Evolutionary conservation across 2,797 vertebrate species (phyloP).

Genomic region (Crenichthys baileyi): DNA sequence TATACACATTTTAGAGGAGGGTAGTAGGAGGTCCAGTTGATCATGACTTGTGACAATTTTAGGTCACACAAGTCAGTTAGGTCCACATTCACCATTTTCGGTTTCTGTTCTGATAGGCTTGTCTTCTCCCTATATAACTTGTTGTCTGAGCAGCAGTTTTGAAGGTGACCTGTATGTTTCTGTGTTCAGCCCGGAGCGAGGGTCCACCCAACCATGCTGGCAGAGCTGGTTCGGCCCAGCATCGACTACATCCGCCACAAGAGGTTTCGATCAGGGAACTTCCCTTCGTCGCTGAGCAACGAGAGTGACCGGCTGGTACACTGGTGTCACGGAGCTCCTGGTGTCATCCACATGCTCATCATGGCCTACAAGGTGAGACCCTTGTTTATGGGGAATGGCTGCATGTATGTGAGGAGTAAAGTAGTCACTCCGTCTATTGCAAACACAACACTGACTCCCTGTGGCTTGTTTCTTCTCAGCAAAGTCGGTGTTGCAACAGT

Average conservation of each 20-base stretch:
- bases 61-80: background rate
- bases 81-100: background rate
- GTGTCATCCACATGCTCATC: conserved; percentile 91
- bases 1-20: background rate
- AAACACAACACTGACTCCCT: conserved; percentile 26
- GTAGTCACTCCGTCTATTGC: background rate
- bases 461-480: background rate
- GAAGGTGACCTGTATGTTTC: background rate
- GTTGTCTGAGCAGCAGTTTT: background rate
- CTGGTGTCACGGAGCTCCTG: conserved; percentile 96
- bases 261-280: conserved; percentile 94
- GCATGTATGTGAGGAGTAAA: too few species aligned
- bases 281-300: conserved; percentile 94
- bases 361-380: conserved; percentile 88
- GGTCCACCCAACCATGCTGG: conserved; percentile 84
- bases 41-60: background rate
- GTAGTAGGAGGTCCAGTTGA: background rate
- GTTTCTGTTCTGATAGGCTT: background rate
- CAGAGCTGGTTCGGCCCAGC: conserved; percentile 90
- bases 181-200: conserved; percentile 84
- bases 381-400: rapidly evolving
- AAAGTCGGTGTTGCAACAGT: too few species aligned
- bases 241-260: conserved; percentile 96
- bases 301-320: conserved; percentile 95
- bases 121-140: background rate